These are phyloP conservation scores for Sitta europaea DNA, from an alignment of 2,113 vertebrate species.

Conservation along the genomic window DNA sequence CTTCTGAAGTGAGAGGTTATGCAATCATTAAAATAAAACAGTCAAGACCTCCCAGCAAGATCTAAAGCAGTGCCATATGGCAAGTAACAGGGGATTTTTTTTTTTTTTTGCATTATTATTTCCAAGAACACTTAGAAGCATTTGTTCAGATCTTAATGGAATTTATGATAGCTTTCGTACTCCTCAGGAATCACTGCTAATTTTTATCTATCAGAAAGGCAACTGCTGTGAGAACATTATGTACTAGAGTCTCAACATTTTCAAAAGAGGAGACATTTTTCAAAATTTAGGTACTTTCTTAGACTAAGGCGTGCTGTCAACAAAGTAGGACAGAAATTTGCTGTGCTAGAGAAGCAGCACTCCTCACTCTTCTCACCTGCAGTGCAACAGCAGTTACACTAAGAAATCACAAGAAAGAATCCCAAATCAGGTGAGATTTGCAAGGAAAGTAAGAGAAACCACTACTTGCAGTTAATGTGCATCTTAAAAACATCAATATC, in stretches of 20 bases:
- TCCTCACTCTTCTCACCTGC: background rate
- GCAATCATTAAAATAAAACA: background rate
- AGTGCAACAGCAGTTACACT: background rate
- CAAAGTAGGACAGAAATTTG: background rate
- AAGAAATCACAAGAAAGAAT: background rate
- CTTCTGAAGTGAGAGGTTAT: background rate
- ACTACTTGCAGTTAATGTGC: background rate
- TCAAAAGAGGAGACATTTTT: background rate
- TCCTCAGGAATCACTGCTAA: background rate
- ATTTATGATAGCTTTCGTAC: background rate
- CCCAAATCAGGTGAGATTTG: background rate
- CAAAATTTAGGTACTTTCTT: background rate
- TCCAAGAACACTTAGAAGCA: background rate
- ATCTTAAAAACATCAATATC: background rate
- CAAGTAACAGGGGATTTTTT: background rate
- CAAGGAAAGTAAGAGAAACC: background rate
- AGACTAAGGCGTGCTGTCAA: background rate
- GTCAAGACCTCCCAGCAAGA: background rate
- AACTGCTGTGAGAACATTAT: background rate
- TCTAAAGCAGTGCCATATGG: background rate
- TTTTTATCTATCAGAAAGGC: background rate
- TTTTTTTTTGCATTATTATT: background rate
- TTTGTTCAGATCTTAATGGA: background rate
- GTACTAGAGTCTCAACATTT: background rate
- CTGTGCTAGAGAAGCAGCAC: rapidly evolving